phyloP scores from a whole-genome alignment of 2,888 invertebrate species.

The Andrena bucephala region DNA sequence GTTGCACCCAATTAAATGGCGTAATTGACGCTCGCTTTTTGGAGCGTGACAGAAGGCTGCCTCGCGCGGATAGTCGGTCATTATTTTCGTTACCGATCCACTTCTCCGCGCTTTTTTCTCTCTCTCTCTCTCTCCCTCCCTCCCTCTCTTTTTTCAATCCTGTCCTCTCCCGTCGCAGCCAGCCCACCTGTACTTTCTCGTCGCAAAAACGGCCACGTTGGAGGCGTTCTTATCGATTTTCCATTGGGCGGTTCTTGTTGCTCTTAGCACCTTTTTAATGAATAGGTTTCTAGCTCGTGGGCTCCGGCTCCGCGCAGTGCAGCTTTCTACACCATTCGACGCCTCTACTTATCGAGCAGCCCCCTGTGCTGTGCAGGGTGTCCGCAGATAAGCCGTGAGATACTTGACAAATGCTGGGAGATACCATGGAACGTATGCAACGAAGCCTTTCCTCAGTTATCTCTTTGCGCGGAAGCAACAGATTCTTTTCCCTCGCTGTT shows the following conservation, averaged over 20 bases:
- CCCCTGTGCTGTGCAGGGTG: no score
- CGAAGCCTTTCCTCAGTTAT: no score
- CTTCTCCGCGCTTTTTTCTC: neutral
- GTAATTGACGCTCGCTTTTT: constrained; percentile 77
- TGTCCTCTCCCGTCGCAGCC: neutral
- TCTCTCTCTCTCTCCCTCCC: neutral
- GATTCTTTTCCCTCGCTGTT: no score
- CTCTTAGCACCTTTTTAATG: constrained; percentile 1
- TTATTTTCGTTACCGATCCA: constrained; percentile 58
- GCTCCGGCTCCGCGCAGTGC: neutral
- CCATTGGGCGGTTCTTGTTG: constrained; percentile 11
- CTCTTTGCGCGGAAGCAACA: no score
- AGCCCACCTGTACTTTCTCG: constrained; percentile 11
- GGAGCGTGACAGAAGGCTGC: constrained; percentile 73
- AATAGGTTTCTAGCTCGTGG: neutral
- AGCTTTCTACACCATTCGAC: no score
- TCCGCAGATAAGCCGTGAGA: no score
- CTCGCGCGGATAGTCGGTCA: constrained; percentile 42
- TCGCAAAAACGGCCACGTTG: neutral
- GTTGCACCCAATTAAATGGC: constrained; percentile 78
- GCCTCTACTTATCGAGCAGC: no score
- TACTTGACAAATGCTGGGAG: no score
- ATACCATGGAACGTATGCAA: no score
- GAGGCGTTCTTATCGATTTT: constrained; percentile 7
- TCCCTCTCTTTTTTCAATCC: neutral